phyloP scores from a whole-genome alignment of 2,113 vertebrate genomes.

The Oryzias javanicus region DNA sequence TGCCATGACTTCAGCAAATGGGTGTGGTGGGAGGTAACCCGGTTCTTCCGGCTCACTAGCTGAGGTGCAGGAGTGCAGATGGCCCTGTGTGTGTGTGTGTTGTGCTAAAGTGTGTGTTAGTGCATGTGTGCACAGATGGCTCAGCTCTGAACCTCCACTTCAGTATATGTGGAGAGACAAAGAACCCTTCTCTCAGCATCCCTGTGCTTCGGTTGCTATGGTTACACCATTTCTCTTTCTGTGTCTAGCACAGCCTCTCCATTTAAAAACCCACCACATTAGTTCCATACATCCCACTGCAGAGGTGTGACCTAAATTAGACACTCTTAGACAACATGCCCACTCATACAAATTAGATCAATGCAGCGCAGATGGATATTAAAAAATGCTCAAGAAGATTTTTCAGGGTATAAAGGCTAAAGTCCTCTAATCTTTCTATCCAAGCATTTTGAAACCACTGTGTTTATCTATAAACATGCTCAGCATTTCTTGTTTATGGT shows the following conservation, averaged over 20 bases:
- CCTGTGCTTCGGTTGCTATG: constrained; percentile 61
- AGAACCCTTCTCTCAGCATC: constrained; percentile 57
- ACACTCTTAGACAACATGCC: constrained; percentile 5
- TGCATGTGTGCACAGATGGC: constrained; percentile 44
- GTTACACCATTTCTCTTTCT: constrained; percentile 44
- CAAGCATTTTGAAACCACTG: neutral
- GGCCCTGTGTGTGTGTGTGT: constrained; percentile 38
- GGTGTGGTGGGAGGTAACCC: constrained; percentile 49
- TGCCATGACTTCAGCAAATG: constrained; percentile 53
- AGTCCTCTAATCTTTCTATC: constrained; percentile 13
- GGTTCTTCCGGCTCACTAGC: constrained; percentile 56
- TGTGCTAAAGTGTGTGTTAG: constrained; percentile 11
- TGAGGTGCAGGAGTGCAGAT: constrained; percentile 64
- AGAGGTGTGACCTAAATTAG: constrained; percentile 67
- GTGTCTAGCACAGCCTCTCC: constrained; percentile 20
- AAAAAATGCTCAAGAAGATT: constrained; percentile 28
- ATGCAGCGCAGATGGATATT: constrained; percentile 21
- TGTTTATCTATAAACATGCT: neutral
- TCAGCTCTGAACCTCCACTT: constrained; percentile 42
- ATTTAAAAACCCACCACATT: constrained; percentile 37
- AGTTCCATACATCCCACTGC: constrained; percentile 37
- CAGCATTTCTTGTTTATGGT: neutral
- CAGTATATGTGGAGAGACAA: constrained; percentile 52
- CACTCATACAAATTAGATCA: constrained; percentile 13
- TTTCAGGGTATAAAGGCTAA: constrained; percentile 20